These are phyloP conservation scores for Boleophthalmus pectinirostris DNA, from an alignment of 2,113 vertebrate genomes.

Conservation along the genomic window DNA sequence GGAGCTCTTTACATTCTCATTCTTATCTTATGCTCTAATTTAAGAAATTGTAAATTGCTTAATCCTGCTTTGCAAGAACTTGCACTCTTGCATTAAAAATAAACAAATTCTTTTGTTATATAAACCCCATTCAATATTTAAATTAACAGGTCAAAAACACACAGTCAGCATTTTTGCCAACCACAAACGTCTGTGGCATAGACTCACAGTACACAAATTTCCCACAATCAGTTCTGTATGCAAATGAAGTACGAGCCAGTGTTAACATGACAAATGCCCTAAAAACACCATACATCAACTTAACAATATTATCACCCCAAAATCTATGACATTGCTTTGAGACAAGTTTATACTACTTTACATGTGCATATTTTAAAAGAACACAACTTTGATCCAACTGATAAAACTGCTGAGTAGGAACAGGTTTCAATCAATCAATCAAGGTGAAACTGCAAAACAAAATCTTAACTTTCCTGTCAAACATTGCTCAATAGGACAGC, in stretches of 20 bases:
- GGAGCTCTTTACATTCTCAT: too few species aligned
- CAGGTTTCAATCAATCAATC: neutral
- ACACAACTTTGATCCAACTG: neutral
- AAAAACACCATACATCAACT: neutral
- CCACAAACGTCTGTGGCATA: neutral
- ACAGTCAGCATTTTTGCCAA: neutral
- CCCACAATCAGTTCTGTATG: neutral
- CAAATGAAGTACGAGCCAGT: neutral
- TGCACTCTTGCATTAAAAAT: too few species aligned
- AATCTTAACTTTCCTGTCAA: neutral
- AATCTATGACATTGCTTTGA: neutral
- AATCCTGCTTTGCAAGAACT: too few species aligned
- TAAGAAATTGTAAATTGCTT: too few species aligned
- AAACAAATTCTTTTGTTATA: too few species aligned
- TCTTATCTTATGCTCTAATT: too few species aligned
- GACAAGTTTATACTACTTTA: neutral
- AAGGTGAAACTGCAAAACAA: neutral
- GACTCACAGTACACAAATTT: neutral
- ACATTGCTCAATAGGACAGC: neutral
- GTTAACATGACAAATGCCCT: neutral
- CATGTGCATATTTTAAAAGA: neutral
- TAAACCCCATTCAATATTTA: neutral
- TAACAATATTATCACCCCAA: neutral
- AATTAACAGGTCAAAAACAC: neutral
- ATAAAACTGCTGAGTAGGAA: constrained; percentile 8